Evolutionary conservation across 1,140 invertebrate species (phyloP).

Genomic region (Apis florea): DNA sequence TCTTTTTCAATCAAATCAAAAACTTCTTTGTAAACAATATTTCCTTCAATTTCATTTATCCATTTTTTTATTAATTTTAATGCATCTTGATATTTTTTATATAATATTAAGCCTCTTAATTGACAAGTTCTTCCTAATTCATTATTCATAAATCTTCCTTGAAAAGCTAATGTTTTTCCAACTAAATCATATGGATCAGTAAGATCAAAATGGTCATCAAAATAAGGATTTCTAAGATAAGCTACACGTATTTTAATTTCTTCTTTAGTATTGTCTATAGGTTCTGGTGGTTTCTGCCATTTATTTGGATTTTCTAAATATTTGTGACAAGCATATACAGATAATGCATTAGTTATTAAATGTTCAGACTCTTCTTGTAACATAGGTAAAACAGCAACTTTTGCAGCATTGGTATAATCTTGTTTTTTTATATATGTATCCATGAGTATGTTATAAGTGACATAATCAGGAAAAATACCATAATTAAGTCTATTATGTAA

Average conservation of each 20-base stretch:
- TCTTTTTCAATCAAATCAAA: constrained; percentile 75
- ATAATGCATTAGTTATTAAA: constrained; percentile 85
- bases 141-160: constrained; percentile 81
- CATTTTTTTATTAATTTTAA: constrained; percentile 75
- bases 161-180: constrained; percentile 89
- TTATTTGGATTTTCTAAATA: constrained; percentile 84
- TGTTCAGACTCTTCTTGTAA: constrained; percentile 93
- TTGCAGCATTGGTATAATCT: constrained; percentile 87
- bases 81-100: constrained; percentile 85
- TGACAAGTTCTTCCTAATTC: constrained; percentile 84
- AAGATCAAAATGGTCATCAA: constrained; percentile 94
- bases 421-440: constrained; percentile 87
- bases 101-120: constrained; percentile 85
- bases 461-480: constrained; percentile 93
- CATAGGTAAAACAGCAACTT: constrained; percentile 90
- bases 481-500: constrained; percentile 92
- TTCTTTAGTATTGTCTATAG: constrained; percentile 80
- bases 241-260: constrained; percentile 89
- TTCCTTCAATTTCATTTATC: constrained; percentile 62
- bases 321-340: constrained; percentile 88
- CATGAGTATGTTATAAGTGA: constrained; percentile 90
- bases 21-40: constrained; percentile 76
- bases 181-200: constrained; percentile 84
- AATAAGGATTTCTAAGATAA: constrained; percentile 89
- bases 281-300: constrained; percentile 79